Evolutionary conservation across 2,113 vertebrate species (phyloP), one percentile per base, ranked within the genome.

Genomic region (Oryzias woworae): DNA sequence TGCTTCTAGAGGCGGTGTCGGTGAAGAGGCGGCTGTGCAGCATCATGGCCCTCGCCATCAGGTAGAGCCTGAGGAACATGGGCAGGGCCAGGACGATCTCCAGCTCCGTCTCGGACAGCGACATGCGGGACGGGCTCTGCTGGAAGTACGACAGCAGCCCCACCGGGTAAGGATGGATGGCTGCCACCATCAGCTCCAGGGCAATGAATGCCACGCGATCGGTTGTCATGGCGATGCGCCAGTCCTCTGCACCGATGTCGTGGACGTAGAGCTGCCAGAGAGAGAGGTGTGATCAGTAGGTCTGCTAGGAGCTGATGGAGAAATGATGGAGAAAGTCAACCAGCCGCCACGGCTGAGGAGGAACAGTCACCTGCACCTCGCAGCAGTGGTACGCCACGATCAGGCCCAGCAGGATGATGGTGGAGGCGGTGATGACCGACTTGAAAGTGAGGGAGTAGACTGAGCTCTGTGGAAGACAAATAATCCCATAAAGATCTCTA

Each of bases 41-140:
- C 46, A 98, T 94, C 95, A 96, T 94, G 49, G 95, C 94, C 0
- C 96, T 93, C 45, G 93, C 95, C 28, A 98, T 92, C 87, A 98
- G 92, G 90, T 98, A 98, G 53, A 98, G 94, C 8, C 96, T 83
- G 66, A 98, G 89, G 87, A 97, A 98, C 96, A 98, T 98, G 83
- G 96, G 96, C 75, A 98, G 91, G 17, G 95, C 96, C 58, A 98
- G 91, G 42, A 95, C 83, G 76, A 98, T 92, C 72, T 98, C 96
- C 87, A 96, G 92, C 15, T 98, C 96, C 0, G 96, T 95, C 23
- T 95, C 93, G 0, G 94, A 94, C 54, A 92, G 91, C 0, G 92
- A 86, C 1, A 91, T 88, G 0, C 84, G 73, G 2, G 91, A 82
- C 0, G 85, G 88, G 68, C 90, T 90, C 86, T 93, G 90, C 77